Base-by-base conservation (phyloP, 2,113 vertebrate species). In the Odontesthes bonariensis region DNA sequence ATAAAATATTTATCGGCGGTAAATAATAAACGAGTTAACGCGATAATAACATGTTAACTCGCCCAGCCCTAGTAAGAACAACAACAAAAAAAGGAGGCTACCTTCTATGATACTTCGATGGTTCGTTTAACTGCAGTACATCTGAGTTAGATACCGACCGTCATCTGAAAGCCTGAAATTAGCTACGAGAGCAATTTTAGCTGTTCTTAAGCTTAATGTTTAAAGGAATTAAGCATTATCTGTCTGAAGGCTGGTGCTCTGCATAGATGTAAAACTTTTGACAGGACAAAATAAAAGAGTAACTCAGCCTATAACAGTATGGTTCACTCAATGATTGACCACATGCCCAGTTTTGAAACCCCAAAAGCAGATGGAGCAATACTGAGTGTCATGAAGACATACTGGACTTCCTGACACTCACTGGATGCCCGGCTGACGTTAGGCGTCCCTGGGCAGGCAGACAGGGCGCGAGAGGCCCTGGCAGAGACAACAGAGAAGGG, bases 401-500 rank as follows among this genome's bases (percentile, higher is more conserved):
- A n/a, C 51, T 59, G 38, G 44, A 32, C 44, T 44, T 10, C 14
- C 27, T n/a, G 61, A 10, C 9, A 3, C 27, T 51, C 6, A 5
- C 19, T n/a, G 11, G 62, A 19, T 5, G 17, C 44, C 13, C 44
- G 19, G 27, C 11, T 33, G 62, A 51, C 19, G 4, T 61, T 54
- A 46, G 31, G 63, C 12, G 14, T 23, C 71, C 61, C 63, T 66
- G 62, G 2, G n/a, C 20, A 44, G 59, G 47, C 42, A 47, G 66
- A 58, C 49, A 54, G 31, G 61, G 59, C 6, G 62, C 61, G 59
- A 44, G 55, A 56, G 51, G 51, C 53, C 49, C 69, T 75, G 81
- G 62, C 55, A 62, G 60, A 16, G 63, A 83, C 77, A 89, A 92
- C 88, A 91, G 86, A 86, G 84, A 69, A 76, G 42, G 65, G 73